Evolutionary conservation across 2,113 vertebrate species (phyloP), one percentile per base, ranked within the genome.

Genomic region (Anseranas semipalmata): DNA sequence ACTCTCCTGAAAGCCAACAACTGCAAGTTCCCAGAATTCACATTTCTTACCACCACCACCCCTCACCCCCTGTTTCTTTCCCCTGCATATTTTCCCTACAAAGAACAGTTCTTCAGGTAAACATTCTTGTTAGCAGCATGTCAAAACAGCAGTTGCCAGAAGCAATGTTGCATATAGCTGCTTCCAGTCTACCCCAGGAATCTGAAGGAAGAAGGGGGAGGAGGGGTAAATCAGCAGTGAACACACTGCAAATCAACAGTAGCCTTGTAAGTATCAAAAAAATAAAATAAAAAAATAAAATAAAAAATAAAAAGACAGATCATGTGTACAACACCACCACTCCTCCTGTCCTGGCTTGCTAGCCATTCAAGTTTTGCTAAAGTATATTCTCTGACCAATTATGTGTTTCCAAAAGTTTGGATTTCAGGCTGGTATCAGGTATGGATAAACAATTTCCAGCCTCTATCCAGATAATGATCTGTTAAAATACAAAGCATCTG

Each of bases 101-200:
- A 10, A 17, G 32, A 85, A 53, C 59, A 92, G 72, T 27, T 78
- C 86, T 65, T 70, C 55, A 70, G 72, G 55, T 74, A 62, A 80
- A 25, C 56, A 67, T 90, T 88, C 89, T 86, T 67, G 41, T 55
- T 84, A 7, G 4, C 85, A 78, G 90, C 90, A 48, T 72, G 76
- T 80, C 68, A 76, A 76, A 82, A 85, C 74, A 96, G 91, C 91
- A 93, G 87, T 89, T 95, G 93, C 87, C 91, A 82, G 91, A 87
- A 85, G 94, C 76, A 67, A 85, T 27, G 39, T 65, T 92, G 74
- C 73, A 72, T 27, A 30, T 20, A 58, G 20, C 86, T 35, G 73
- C 81, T 82, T 86, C 60, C 77, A 75, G 60, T 15, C 76, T 81
- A 6, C 35, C 65, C 50, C 70, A 89, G 93, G 86, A 95, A 87